phyloP scores from a whole-genome alignment of 2,888 invertebrate genomes.

The Silvanus unidentatus region DNA sequence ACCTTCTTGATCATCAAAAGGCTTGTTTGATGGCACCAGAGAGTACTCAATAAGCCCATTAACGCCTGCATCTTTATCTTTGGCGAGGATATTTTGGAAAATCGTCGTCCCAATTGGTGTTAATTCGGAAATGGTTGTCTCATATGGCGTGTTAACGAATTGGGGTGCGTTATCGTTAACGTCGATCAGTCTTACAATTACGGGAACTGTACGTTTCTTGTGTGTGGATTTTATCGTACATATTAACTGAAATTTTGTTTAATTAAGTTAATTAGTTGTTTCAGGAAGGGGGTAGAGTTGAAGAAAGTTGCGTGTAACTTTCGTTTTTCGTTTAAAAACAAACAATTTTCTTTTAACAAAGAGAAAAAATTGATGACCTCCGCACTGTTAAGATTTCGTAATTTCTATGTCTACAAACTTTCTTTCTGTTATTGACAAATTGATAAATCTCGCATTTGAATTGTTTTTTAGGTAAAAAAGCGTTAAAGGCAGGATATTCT shows the following conservation, averaged over 20 bases:
- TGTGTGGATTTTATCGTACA: constrained; percentile 75
- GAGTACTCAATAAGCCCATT: constrained; percentile 85
- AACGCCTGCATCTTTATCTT: constrained; percentile 80
- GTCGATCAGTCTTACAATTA: constrained; percentile 84
- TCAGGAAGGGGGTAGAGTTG: too few relatives aligned
- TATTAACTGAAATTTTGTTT: constrained; percentile 70
- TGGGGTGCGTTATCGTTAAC: constrained; percentile 85
- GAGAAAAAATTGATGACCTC: too few relatives aligned
- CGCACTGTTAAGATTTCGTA: too few relatives aligned
- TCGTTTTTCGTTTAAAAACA: too few relatives aligned
- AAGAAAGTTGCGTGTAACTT: too few relatives aligned
- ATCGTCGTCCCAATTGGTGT: constrained; percentile 81
- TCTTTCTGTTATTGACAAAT: too few relatives aligned
- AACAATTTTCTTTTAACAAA: too few relatives aligned
- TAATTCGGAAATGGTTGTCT: constrained; percentile 76
- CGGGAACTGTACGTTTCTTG: constrained; percentile 78
- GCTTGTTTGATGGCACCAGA: constrained; percentile 60
- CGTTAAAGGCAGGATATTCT: too few relatives aligned
- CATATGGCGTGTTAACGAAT: constrained; percentile 79
- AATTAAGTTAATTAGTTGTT: too few relatives aligned
- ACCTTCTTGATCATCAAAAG: constrained; percentile 54
- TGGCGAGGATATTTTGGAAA: constrained; percentile 73
- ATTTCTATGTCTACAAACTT: too few relatives aligned
- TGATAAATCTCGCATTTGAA: too few relatives aligned
- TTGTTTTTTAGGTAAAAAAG: too few relatives aligned